A percentile compares a stretch with the other conserved stretches of the same genome.
Evolutionary conservation across 1,140 invertebrate species (phyloP).

Genomic region (Nomia melanderi): DNA sequence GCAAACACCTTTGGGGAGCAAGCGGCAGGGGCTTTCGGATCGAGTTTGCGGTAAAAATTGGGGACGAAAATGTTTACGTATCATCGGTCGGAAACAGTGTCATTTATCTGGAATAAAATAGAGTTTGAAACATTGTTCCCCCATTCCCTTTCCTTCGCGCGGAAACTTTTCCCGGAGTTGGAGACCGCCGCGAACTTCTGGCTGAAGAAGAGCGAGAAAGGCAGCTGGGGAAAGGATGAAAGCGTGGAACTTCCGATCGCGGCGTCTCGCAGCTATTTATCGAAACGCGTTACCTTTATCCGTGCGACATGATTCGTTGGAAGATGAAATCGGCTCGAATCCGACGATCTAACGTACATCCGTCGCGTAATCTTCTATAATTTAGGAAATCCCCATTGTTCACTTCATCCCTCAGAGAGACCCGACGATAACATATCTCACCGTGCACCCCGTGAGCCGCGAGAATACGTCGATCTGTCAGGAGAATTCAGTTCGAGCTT

Average conservation of each 20-base stretch:
- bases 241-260: conserved; percentile 39
- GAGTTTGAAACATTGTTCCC: conserved; percentile 28
- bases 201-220: conserved; percentile 30
- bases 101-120: conserved; percentile 40
- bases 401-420: neutral
- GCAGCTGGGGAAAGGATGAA: conserved; percentile 27
- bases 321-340: too few species aligned
- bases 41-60: conserved; percentile 20
- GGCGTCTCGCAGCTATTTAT: conserved; percentile 5
- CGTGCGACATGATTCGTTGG: neutral
- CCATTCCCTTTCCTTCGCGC: conserved; percentile 10
- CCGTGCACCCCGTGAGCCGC: neutral
- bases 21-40: conserved; percentile 3
- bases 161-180: conserved; percentile 29
- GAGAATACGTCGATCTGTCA: neutral
- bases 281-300: neutral
- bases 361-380: too few species aligned
- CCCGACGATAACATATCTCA: neutral
- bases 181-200: conserved; percentile 19
- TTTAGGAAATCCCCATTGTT: too few species aligned
- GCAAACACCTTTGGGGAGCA: neutral
- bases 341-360: too few species aligned
- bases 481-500: neutral
- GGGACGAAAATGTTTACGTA: conserved; percentile 44
- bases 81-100: conserved; percentile 24